Evolutionary conservation across 2,888 invertebrate genomes (phyloP), one percentile per base, ranked within the genome.

Genomic region (Orthonevra nobilis): DNA sequence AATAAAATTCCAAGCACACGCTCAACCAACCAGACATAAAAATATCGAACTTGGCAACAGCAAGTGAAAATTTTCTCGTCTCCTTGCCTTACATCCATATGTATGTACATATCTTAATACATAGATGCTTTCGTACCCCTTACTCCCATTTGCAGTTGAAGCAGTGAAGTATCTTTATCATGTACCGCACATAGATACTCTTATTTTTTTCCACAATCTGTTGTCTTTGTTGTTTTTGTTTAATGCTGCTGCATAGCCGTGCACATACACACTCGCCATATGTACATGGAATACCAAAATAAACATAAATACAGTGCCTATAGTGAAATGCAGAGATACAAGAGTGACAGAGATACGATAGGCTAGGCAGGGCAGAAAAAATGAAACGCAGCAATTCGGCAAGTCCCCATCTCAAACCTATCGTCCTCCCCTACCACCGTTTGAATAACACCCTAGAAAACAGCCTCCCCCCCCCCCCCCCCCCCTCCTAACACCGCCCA

Each of bases 141-240:
- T 70, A 46, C 69, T 56, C 20, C 48, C 28, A 64, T 52, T 26
- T 60, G 28, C 52, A 79, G 77, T 46, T 79, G 54, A 72, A 60
- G 60, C 46, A 52, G 46, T 56, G 40, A 40, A 56, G 68, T 72
- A 60, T 79, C 60, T 70, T 79, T 48, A 66, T 63, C 63, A 52
- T 70, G 40, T 32, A 48, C 54, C 68, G 66, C 56, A 79, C 73
- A 73, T 79, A 79, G 79, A 60, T 79, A 73, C 79, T 56, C 54
- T 79, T 79, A 79, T 61, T 68, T 79, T n/a, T 79, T 73, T 73
- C 60, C 73, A 79, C 79, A 79, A 77, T 77, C 72, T 66, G 63
- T 58, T 61, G 46, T 58, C 30, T 60, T 60, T 40, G 66, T 52
- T 26, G 61, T 69, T 68, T 40, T 50, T 74, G 40, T 56, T 64